Evolutionary conservation across 2,888 invertebrate species (phyloP), one percentile per base, ranked within the genome.

Genomic region (Meandrusa payeni): DNA sequence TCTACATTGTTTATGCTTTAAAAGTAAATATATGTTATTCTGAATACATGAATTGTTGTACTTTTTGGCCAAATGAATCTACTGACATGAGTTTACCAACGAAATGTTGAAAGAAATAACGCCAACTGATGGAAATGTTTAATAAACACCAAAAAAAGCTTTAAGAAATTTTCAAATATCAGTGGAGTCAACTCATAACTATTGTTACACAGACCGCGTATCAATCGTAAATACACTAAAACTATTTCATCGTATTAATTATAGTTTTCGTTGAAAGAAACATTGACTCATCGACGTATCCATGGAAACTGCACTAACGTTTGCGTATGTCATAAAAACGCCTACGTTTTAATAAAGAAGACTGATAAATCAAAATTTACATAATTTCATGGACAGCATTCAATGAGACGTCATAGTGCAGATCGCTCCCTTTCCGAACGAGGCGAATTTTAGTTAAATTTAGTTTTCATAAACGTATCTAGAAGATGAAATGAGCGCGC

Each of bases 391-490:
- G 26, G 27, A 43, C 38, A 17, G 38, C 32, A 7, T 38, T 32
- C 28, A 32, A 43, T 43, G 13, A 43, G 32, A 43, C 37, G 27
- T 38, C 43, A 43, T 26, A 7, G 20, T 10, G 5, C 15, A 29
- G 27, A 32, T 39, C 10, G 40, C 45, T 40, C 27, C 20, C 15
- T 34, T 42, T 38, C 22, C 3, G 13, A 31, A 23, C 36, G 13
- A 37, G 17, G 32, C 37, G 23, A 43, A 37, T 33, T 28, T 37
- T 43, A 24, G 41, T 42, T 50, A 47, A 47, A 40, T 50, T 38
- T 50, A 47, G 50, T 46, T 42, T 29, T 33, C 37, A 42, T 50
- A 47, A 43, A 50, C 42, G 23, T 37, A 46, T 28, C 42, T 37
- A 10, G 23, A 22, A 12, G 33, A 32, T 17, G 33, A 34, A 13